Percentiles rank a stretch among this genome's conserved stretches.
These are phyloP conservation scores for Heliothis virescens DNA, from an alignment of 1,140 invertebrate species.

Conservation along the genomic window DNA sequence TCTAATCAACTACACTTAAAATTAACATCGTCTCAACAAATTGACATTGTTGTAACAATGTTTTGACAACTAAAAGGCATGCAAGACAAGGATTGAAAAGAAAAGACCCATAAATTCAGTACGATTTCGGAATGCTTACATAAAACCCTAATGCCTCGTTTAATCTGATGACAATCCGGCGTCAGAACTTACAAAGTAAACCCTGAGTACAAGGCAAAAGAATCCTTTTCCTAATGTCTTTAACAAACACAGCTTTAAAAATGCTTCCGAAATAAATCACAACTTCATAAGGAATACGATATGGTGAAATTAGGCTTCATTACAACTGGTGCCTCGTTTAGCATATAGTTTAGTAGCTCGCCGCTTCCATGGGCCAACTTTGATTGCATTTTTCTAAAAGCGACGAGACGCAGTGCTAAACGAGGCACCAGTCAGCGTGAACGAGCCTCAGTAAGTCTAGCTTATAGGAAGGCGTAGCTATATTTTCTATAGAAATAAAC, in stretches of 20 bases:
- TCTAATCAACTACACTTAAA: conserved; percentile 34
- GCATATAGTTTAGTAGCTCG: too few relatives aligned
- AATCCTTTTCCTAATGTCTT: conserved; percentile 28
- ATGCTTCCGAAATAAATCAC: conserved; percentile 11
- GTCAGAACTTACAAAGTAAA: neutral
- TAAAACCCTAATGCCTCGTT: neutral
- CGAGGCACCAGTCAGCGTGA: too few relatives aligned
- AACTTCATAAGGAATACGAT: conserved; percentile 10
- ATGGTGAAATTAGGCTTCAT: neutral
- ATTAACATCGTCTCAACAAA: conserved; percentile 36
- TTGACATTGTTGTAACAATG: conserved; percentile 55
- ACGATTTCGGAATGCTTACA: conserved; percentile 55
- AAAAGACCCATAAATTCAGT: conserved; percentile 50
- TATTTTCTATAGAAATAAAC: conserved; percentile 40
- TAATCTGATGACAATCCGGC: neutral
- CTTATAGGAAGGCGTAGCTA: conserved; percentile 25
- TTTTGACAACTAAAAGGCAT: conserved; percentile 11
- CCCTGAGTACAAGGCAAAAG: neutral
- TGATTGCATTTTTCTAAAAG: too few relatives aligned
- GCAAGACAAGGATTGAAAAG: conserved; percentile 14
- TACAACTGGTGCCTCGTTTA: neutral
- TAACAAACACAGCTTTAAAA: conserved; percentile 26
- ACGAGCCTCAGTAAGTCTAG: conserved; percentile 7
- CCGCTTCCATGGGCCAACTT: too few relatives aligned
- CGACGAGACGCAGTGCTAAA: too few relatives aligned